These are phyloP conservation scores for Umimayanthus chanpuru DNA, from an alignment of 92 coral and sea anemone genomes.

Conservation along the genomic window DNA sequence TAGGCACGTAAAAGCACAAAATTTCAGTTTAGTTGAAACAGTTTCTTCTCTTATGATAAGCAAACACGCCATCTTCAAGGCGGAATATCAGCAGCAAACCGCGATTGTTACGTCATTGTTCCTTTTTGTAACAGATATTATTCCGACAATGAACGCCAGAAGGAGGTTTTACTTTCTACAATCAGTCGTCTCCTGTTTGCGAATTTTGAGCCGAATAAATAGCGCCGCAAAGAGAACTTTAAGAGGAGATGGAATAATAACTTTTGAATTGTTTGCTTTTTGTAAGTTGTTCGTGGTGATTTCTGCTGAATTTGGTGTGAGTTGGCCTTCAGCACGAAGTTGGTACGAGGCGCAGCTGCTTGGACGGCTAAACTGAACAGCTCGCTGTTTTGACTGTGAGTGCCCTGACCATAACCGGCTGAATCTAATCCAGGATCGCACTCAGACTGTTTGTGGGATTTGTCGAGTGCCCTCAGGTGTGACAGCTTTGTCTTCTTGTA, in stretches of 20 bases:
- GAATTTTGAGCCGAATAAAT: background rate
- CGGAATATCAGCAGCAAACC: constrained; percentile 4
- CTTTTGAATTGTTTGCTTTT: background rate
- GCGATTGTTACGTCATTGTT: background rate
- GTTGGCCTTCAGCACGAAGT: constrained; percentile 24
- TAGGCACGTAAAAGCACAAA: background rate
- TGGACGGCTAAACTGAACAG: background rate
- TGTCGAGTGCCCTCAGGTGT: background rate
- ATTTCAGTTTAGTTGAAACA: background rate
- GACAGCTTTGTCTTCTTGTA: background rate
- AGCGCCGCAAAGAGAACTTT: background rate
- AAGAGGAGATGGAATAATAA: background rate
- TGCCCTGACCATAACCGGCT: no score
- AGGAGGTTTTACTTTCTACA: constrained; percentile 15
- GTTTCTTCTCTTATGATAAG: background rate
- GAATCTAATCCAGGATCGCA: no score
- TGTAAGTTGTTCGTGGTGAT: background rate
- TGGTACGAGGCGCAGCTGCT: background rate
- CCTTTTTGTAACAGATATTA: background rate
- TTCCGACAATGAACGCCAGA: background rate
- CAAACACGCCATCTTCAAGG: background rate
- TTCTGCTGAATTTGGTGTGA: background rate
- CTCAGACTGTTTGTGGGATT: background rate
- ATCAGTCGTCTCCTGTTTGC: background rate
- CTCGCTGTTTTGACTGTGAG: background rate